Base-by-base conservation (phyloP, 2,113 vertebrate species). In the Centropus unirufus region DNA sequence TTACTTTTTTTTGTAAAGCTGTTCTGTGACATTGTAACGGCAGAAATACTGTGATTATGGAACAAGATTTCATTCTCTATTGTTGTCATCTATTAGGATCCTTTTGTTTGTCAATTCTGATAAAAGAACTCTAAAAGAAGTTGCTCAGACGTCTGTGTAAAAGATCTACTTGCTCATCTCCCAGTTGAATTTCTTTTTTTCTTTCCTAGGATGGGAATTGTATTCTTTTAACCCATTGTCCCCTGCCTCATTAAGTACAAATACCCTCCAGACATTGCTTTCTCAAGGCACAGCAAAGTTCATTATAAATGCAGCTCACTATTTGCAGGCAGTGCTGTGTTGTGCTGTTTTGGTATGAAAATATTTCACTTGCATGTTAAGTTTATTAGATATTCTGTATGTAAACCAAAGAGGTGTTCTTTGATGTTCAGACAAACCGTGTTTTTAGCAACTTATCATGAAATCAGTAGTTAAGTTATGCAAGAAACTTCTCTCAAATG, bases 161-260 rank as follows among this genome's bases (percentile, higher is more conserved):
- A 68, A 85, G 17, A 69, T 12, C 54, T 64, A 49, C 22, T 62
- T 22, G 14, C 17, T 55, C 4, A 9, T 52, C 39, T 89, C 34
- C 47, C 36, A 62, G 27, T 51, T 74, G 44, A 23, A 27, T 59
- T 54, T 49, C 46, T 76, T 44, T 39, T 62, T 64, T 67, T 52
- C 47, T 91, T 66, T 72, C 7, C 67, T 73, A 44, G 26, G 29
- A 66, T 90, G 69, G 64, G 75, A 95, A 93, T 94, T 97, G 69
- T 76, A 42, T 93, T 97, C 89, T 95, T 96, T 96, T 96, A 97
- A 95, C 87, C 66, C 78, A n/a, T 94, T 92, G 89, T 97, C 51
- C 94, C 29, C 55, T 93, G 69, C 89, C 85, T 94, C 86, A 42
- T 73, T 94, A 97, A 97, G 73, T 95, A 84, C 55, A 64, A 93